phyloP scores from a whole-genome alignment of 2,888 invertebrate species.

The Parascotia fuliginaria region DNA sequence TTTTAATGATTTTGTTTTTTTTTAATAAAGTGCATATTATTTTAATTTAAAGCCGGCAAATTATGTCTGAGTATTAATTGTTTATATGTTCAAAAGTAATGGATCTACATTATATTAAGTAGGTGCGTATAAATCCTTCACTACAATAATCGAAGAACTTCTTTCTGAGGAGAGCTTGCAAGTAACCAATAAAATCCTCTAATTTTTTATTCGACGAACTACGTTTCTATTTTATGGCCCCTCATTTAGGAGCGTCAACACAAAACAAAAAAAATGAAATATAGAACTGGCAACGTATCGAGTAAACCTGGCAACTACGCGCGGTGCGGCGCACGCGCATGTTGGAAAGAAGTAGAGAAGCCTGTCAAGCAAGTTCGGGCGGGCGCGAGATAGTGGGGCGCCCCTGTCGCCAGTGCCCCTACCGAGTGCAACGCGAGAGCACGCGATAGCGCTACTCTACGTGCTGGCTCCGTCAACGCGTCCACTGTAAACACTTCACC shows the following conservation, averaged over 20 bases:
- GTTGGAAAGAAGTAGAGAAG: conserved; percentile 65
- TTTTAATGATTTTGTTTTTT: too few relatives aligned
- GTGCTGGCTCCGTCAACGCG: conserved; percentile 46
- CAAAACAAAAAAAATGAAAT: conserved; percentile 72
- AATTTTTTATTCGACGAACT: conserved; percentile 57
- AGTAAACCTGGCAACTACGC: conserved; percentile 76
- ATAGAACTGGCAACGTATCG: conserved; percentile 73
- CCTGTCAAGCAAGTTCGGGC: conserved; percentile 72
- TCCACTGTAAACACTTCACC: conserved; percentile 55
- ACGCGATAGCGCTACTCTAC: conserved; percentile 54
- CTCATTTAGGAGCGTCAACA: conserved; percentile 79
- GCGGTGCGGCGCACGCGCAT: conserved; percentile 66
- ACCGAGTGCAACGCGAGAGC: conserved; percentile 66
- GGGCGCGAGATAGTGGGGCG: conserved; percentile 61
- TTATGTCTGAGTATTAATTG: too few relatives aligned
- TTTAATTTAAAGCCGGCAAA: too few relatives aligned
- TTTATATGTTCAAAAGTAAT: too few relatives aligned
- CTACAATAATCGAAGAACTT: conserved; percentile 5
- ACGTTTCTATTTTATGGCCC: conserved; percentile 78
- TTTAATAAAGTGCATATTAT: too few relatives aligned
- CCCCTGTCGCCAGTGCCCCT: conserved; percentile 70
- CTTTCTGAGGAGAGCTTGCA: conserved; percentile 7
- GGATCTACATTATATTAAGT: background rate
- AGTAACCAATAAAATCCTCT: conserved; percentile 34
- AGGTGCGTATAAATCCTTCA: too few relatives aligned